Base-by-base conservation (phyloP, 2,888 invertebrate species). In the Thereva nobilitata region DNA sequence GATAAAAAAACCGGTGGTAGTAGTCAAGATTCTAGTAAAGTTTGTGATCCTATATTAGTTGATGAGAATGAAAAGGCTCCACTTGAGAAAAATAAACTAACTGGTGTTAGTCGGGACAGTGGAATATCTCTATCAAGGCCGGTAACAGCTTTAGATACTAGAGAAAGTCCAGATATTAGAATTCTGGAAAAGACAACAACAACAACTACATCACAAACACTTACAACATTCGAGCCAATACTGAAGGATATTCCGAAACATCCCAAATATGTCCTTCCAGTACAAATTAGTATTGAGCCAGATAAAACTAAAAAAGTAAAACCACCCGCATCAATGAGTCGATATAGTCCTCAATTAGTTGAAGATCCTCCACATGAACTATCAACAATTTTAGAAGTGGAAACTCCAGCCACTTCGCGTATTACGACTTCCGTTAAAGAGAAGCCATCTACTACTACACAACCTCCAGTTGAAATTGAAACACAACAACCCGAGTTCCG, bases 371-470 rank as follows among this genome's bases (percentile, higher is more conserved):
- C 74, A 0, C 88, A 88, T 73, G 88, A 89, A 76, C 77, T 89
- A 50, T 89, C 89, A 5, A 88, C 88, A 2, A 89, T 89, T 50
- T 78, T 86, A 1, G 89, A 89, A 78, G 86, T 88, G 3, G 89
- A 89, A 71, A 88, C 88, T 0, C 87, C 88, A 0, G 84, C 84
- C 72, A 86, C 87, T 65, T 79, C 83, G n/a, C 75, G 75, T 42
- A 65, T 75, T 5, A 73, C 71, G 49, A 69, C 72, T 49, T 49
- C 61, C 5, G 10, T 5, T 8, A 44, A 9, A 5, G 37, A 53
- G 4, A 50, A 38, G 23, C 34, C 3, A 40, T 34, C 5, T 23
- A 9, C 23, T 5, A 9, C 23, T 5, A 7, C 45, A 23, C 35
- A 34, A n/a, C 37, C 12, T 7, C 12, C 23, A 9, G 12, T 7